A percentile compares a stretch with the other conserved stretches of the same genome.
Evolutionary conservation across 2,113 vertebrate genomes (phyloP).

Genomic region (Laterallus jamaicensis): DNA sequence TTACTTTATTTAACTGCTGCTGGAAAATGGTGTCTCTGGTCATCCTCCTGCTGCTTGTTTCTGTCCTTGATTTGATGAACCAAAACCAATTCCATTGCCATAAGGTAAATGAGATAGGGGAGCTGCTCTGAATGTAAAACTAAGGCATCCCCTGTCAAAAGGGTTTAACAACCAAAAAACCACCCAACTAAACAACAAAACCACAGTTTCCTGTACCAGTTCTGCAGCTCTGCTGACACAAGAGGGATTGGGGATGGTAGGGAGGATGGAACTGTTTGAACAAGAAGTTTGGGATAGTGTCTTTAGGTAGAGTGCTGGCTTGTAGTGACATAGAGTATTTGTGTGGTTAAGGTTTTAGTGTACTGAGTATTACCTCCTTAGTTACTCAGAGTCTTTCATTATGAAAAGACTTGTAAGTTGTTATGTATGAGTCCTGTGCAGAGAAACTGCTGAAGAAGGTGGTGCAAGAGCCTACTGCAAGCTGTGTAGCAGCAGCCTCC

Average conservation of each 20-base stretch:
- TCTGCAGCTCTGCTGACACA: not conserved
- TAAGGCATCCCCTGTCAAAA: not conserved
- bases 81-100: rapidly evolving
- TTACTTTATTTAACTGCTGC: not conserved
- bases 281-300: not conserved
- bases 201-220: not conserved
- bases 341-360: not conserved
- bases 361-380: not conserved
- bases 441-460: not conserved
- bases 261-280: no score
- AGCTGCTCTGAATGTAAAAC: not conserved
- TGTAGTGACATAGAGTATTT: not conserved
- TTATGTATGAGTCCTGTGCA: not conserved
- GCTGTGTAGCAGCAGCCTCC: rapidly evolving
- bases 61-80: not conserved
- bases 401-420: not conserved
- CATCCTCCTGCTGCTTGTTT: not conserved
- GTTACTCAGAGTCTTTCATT: not conserved
- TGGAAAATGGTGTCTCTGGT: not conserved
- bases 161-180: not conserved
- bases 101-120: not conserved
- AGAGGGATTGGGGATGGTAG: not conserved
- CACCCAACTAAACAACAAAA: not conserved
- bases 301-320: not conserved
- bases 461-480: not conserved